A percentile compares a stretch with the other conserved stretches of the same genome.
These are phyloP conservation scores for Trachelus iudaicus DNA, from an alignment of 2,888 invertebrate genomes.

Conservation along the genomic window DNA sequence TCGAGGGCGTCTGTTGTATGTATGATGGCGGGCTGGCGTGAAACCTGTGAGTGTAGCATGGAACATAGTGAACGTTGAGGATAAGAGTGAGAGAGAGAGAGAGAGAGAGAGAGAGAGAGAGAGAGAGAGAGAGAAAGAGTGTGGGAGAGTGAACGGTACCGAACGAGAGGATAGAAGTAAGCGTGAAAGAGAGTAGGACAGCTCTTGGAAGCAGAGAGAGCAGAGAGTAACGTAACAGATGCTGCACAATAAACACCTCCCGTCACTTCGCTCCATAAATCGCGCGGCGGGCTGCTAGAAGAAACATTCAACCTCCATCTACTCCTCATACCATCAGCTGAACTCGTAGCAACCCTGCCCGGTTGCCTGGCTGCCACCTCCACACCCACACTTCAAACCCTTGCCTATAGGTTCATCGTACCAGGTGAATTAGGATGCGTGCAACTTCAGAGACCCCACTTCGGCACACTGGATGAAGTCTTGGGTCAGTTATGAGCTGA, in stretches of 20 bases:
- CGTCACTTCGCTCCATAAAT: slow-evolving; percentile 65
- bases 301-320: slow-evolving; percentile 62
- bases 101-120: slow-evolving; percentile 15
- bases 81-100: slow-evolving; percentile 28
- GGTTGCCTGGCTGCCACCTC: too few relatives aligned
- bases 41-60: slow-evolving; percentile 42
- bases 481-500: too few relatives aligned
- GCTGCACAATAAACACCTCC: slow-evolving; percentile 66
- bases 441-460: too few relatives aligned
- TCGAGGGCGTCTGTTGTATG: slow-evolving; percentile 64
- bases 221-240: slow-evolving; percentile 61
- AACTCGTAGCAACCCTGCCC: slow-evolving; percentile 39
- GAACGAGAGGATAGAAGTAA: slow-evolving; percentile 21
- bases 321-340: slow-evolving; percentile 39
- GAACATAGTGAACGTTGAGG: slow-evolving; percentile 22
- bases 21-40: slow-evolving; percentile 59
- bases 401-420: too few relatives aligned
- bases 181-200: slow-evolving; percentile 25
- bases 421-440: too few relatives aligned
- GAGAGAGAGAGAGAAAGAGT: slow-evolving; percentile 34
- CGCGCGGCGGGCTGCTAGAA: slow-evolving; percentile 62
- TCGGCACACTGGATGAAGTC: too few relatives aligned
- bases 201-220: slow-evolving; percentile 32
- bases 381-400: too few relatives aligned
- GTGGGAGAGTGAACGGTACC: slow-evolving; percentile 19